A percentile compares a stretch with the other conserved stretches of the same genome.
Conservation (phyloP, 2,888 invertebrate species). For the Cepaea hortensis region DNA sequence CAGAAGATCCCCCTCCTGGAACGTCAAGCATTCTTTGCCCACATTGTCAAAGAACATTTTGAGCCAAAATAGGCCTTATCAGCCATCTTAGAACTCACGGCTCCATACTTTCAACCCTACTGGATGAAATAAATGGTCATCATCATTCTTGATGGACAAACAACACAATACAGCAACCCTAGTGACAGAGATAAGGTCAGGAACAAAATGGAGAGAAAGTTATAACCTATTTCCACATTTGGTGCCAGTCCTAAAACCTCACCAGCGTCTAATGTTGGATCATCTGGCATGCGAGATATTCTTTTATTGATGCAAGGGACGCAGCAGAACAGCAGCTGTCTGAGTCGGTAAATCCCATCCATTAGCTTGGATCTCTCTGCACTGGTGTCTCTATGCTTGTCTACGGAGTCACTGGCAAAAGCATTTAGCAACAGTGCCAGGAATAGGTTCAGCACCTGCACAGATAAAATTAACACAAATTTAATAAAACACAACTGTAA, state of each 20-base stretch:
- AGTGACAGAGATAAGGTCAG: no score
- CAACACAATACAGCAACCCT: no score
- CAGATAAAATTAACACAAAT: constrained; percentile 2
- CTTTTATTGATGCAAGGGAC: constrained; percentile 49
- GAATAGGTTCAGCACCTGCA: constrained; percentile 89
- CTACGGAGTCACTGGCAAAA: constrained; percentile 79
- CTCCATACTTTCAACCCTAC: no score
- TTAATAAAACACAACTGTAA: neutral
- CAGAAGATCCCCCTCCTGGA: no score
- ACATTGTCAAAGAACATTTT: no score
- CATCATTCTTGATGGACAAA: no score
- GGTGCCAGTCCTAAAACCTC: neutral
- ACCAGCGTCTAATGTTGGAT: neutral
- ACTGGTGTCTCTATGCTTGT: constrained; percentile 59
- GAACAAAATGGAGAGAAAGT: no score
- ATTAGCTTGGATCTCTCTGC: constrained; percentile 68
- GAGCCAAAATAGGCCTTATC: no score
- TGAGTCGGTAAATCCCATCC: constrained; percentile 64
- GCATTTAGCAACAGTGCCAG: constrained; percentile 98
- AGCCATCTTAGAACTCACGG: no score
- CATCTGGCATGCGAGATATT: neutral
- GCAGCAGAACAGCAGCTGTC: constrained; percentile 63
- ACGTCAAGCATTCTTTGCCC: no score
- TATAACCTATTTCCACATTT: neutral
- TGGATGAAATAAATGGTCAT: no score